These are phyloP conservation scores for Nebria ingens DNA, from an alignment of 1,140 invertebrate species.

Conservation along the genomic window DNA sequence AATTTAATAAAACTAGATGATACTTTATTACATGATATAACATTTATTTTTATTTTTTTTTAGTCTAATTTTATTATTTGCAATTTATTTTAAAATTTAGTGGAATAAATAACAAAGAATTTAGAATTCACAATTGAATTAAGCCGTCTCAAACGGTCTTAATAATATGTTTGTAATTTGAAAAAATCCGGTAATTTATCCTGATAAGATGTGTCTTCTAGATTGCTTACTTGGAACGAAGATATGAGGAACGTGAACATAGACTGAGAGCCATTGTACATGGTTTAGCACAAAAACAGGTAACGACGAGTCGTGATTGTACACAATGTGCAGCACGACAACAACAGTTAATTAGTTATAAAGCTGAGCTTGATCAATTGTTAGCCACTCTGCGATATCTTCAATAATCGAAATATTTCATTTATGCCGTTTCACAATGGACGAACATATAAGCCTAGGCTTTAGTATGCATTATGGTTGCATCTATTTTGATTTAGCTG, in stretches of 20 bases:
- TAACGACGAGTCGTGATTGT: slow-evolving; percentile 27
- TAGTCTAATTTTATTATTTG: no score
- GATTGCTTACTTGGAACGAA: slow-evolving; percentile 32
- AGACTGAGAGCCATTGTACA: slow-evolving; percentile 32
- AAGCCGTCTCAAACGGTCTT: not conserved
- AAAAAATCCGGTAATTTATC: slow-evolving; percentile 1
- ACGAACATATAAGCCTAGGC: no score
- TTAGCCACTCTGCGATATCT: slow-evolving; percentile 28
- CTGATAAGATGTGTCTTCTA: slow-evolving; percentile 19
- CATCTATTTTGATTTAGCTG: no score
- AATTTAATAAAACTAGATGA: no score
- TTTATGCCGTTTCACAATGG: no score
- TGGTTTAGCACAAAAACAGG: slow-evolving; percentile 29
- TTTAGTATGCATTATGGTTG: no score
- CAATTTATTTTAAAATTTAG: no score
- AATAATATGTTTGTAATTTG: not conserved
- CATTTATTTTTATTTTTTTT: no score
- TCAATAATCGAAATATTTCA: slow-evolving; percentile 20
- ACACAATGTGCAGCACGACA: slow-evolving; percentile 31
- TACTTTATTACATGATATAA: no score
- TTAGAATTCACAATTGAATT: not conserved
- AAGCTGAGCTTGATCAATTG: slow-evolving; percentile 32
- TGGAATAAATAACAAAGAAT: no score
- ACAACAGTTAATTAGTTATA: slow-evolving; percentile 32
- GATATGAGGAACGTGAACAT: slow-evolving; percentile 33